Base-by-base conservation (phyloP, 2,888 invertebrate species). In the Petrolisthes manimaculis region DNA sequence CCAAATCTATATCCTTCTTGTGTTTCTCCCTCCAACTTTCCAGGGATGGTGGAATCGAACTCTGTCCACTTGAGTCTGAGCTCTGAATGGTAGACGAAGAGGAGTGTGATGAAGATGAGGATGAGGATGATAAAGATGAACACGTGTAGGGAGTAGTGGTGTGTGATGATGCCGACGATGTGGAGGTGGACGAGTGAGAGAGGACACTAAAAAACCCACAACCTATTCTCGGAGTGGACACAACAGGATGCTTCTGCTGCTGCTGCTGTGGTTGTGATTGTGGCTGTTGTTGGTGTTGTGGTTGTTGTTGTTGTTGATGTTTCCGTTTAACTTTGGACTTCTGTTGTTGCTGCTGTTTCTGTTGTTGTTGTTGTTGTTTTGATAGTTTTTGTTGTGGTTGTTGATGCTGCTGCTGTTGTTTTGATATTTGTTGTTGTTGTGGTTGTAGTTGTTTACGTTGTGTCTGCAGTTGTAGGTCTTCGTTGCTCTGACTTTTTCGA, bases 1-100 rank as follows among this genome's bases (percentile, higher is more conserved):
- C 61, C 3, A 61, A 14, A 14, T 61, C 61, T 61, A 1, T 61
- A 61, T 21, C 21, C 6, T n/a, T 71, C 71, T 71, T 21, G n/a
- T n/a, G n/a, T 21, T 71, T 37, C 37, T 37, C 37, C 37, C 80
- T 69, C 21, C 83, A 88, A 0, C 83, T 80, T 18, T 88, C 87
- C 51, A 88, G 37, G 37, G 84, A 78, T 14, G 83, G 83, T 0
- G 79, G 83, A 78, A 88, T 84, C 18, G 87, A 88, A 53, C 87
- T 84, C 71, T 79, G 69, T 56, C 87, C 84, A 53, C 84, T 79
- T 24, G 84, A 79, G 12, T 83, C 83, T 12, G 84, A 53, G 80
- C 87, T 83, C 78, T 69, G 1, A 21, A 71, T n/a, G n/a, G 71
- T 71, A 21, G 14, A 71, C 18, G 71, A 71, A n/a, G 71, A 3